Base-by-base conservation (phyloP, 2,113 vertebrate species). In the Ailuropoda melanoleuca region DNA sequence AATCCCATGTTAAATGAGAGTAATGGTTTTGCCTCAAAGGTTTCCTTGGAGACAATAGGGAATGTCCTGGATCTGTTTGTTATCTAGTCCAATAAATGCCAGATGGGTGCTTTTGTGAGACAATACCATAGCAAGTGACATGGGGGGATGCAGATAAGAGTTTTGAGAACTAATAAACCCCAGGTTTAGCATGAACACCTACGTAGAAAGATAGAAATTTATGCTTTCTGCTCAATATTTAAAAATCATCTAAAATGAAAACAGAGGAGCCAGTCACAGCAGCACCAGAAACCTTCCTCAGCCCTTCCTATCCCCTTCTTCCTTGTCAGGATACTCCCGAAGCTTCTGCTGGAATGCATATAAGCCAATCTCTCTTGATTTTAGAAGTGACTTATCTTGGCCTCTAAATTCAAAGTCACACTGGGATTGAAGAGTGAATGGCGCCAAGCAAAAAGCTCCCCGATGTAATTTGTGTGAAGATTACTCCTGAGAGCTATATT, bases 341-440 rank as follows among this genome's bases (percentile, higher is more conserved):
- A 50, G 46, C 34, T 50, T 53, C 26, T 70, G 34, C 48, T 53
- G 34, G 75, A 75, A 31, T 37, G 10, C 18, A 3, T 48, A 53
- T 29, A 6, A 84, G 31, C 31, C 58, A 55, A 8, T 62, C 19
- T 83, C 10, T 62, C 29, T 83, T 46, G 55, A 91, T 13, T 78
- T 94, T 17, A 75, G 62, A 95, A 81, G n/a, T 53, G 34, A 87
- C 37, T 19, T 56, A 23, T 26, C 21, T 91, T 43, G n/a, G 2
- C 58, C 66, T 89, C 43, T 95, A 90, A 95, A 93, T 96, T 88
- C 39, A 87, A 80, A 89, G 14, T 90, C 72, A 88, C 8, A n/a
- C 14, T 89, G 24, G 3, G 3, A 82, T 48, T n/a, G 4, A 66
- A 86, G 81, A 93, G 60, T 39, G 19, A 89, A 39, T 19, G 6